Conservation (phyloP, 2,113 vertebrate species). For the Trachemys scripta region DNA sequence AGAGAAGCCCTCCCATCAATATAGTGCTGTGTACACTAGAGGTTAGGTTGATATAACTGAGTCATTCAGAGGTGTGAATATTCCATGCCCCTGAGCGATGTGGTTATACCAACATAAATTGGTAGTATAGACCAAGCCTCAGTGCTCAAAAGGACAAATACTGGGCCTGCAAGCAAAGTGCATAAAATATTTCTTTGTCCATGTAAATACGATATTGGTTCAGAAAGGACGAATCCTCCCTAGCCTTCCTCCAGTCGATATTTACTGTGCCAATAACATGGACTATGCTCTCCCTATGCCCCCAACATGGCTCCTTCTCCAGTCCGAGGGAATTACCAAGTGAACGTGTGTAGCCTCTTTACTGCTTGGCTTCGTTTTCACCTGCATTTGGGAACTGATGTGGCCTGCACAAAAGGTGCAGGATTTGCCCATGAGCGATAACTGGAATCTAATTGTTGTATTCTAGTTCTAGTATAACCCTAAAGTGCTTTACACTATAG, state of each 20-base stretch:
- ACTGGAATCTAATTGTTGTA: background rate
- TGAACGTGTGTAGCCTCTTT: background rate
- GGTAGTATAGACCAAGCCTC: background rate
- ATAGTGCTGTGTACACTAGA: too few species aligned
- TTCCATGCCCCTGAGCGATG: background rate
- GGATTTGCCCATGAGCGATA: background rate
- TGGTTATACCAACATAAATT: background rate
- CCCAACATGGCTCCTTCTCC: fast-evolving
- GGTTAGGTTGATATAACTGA: background rate
- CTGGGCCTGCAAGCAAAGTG: background rate
- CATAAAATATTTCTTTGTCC: background rate
- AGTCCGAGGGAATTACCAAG: background rate
- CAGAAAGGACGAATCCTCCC: background rate
- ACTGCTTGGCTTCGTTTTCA: background rate
- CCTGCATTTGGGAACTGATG: background rate
- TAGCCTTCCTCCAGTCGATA: background rate
- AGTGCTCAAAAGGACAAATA: background rate
- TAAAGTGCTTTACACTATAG: background rate
- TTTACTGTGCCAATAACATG: background rate
- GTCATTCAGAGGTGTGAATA: background rate
- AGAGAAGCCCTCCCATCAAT: too few species aligned
- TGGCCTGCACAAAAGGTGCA: background rate
- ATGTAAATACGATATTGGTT: background rate
- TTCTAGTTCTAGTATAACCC: background rate
- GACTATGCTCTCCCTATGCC: background rate